Evolutionary conservation across 2,888 invertebrate genomes (phyloP), one percentile per base, ranked within the genome.

Genomic region (Heliconius ismenius): DNA sequence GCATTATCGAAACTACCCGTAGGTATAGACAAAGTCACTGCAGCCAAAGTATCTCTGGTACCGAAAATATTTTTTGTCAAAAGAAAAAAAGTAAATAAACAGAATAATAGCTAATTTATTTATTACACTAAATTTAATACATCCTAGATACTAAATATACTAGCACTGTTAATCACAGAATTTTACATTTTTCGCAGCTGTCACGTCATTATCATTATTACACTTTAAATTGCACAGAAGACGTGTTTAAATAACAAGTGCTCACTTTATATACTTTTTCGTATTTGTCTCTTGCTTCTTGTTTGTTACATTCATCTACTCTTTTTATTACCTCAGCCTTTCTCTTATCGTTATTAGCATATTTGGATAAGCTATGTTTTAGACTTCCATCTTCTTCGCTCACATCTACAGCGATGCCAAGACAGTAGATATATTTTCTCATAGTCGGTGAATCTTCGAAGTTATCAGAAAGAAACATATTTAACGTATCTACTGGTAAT

Each of bases 61-160:
- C 36, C 9, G 10, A 10, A 36, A 36, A 36, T 10, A 90, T 90
- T 65, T 87, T 85, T 60, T 95, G 95, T 83, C 91, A 91, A 80
- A 86, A 80, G 10, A 89, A 91, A 74, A 87, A 85, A 36, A 94
- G 92, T 75, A 94, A 94, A 82, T 95, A 95, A 36, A 10, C 39
- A 39, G 11, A 39, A 10, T 36, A 9, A 36, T 36, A 36, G 36
- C 36, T 36, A 9, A 36, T 36, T 36, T 36, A 36, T 36, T 79
- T 92, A 93, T 76, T 87, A 90, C 58, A 81, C 86, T 0, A 36
- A 36, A 36, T 9, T 36, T 4, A 36, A 32, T 7, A 32, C 32
- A 32, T 32, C 32, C n/a, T n/a, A n/a, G n/a, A n/a, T n/a, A n/a
- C n/a, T n/a, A n/a, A n/a, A n/a, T n/a, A 7, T 32, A 32, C 32